Conservation (phyloP, 1,140 invertebrate genomes). For the Octopus sinensis region DNA sequence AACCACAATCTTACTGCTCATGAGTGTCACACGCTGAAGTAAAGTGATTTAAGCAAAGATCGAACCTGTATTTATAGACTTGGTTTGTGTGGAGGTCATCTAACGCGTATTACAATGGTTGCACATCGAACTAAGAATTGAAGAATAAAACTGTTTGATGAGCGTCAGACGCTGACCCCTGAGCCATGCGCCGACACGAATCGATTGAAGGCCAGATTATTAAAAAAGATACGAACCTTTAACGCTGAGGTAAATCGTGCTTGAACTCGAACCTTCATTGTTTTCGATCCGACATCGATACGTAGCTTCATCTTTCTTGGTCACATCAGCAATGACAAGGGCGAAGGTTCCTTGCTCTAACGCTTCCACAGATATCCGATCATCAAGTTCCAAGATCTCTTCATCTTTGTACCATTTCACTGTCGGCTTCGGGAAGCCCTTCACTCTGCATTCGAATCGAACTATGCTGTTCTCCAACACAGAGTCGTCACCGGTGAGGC, state of each 20-base stretch:
- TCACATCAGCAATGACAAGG: conserved; percentile 32
- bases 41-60: no score
- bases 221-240: conserved; percentile 32
- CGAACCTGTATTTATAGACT: no score
- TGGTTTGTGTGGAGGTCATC: no score
- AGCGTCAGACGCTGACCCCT: no score
- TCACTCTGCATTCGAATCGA: conserved; percentile 37
- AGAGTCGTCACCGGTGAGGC: conserved; percentile 38
- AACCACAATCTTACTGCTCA: no score
- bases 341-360: conserved; percentile 26
- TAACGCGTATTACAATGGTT: no score
- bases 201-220: neutral
- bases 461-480: conserved; percentile 39
- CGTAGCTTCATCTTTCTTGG: conserved; percentile 44
- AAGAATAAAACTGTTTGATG: no score
- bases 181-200: neutral
- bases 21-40: no score
- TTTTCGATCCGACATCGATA: conserved; percentile 48
- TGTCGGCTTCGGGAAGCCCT: conserved; percentile 40
- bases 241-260: conserved; percentile 41
- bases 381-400: conserved; percentile 31
- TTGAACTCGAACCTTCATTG: conserved; percentile 40
- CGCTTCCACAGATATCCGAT: conserved; percentile 28
- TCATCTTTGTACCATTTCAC: conserved; percentile 45
- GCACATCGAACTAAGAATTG: no score